Base-by-base conservation (phyloP, 2,113 vertebrate species). In the Gyps fulvus region DNA sequence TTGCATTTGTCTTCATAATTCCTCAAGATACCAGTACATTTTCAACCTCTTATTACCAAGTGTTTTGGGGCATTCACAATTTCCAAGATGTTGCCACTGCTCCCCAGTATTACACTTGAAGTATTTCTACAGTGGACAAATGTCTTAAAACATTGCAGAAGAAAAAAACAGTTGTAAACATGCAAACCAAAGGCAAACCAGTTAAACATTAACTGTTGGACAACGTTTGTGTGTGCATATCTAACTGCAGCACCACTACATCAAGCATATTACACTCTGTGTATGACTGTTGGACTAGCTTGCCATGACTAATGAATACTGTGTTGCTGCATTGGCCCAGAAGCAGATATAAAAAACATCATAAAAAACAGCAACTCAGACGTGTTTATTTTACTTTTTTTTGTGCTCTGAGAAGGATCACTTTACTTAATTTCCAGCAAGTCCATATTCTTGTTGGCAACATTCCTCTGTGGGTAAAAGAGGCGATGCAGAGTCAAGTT, bases 361-460 rank as follows among this genome's bases (percentile, higher is more conserved):
- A 2, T 62, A 66, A 89, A 82, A 23, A 1, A 0, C 63, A 81
- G 27, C 67, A 81, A 78, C 34, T 73, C 86, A 62, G 74, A 80
- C 29, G 27, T 19, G 86, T 38, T 71, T 72, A 47, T 86, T 85
- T 80, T 29, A 49, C 36, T 36, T 47, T 47, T 47, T 94, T 76
- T 66, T 25, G 8, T 73, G 45, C 61, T 57, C 47, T 49, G 47
- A 85, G 34, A 69, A 90, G 49, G 74, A 85, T 69, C 34, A 22
- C 29, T 86, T 92, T 77, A 65, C 71, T 77, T 49, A 45, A 78
- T 94, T 96, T 94, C 86, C 83, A 84, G 17, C 77, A 87, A 84
- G 55, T 55, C 52, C 45, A 12, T 93, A 82, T 59, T 93, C 93
- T 47, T 66, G 16, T 29, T 87, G 89, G 87, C 55, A 81, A 54